Conservation (phyloP, 2,888 invertebrate species). For the Teleogryllus oceanicus region DNA sequence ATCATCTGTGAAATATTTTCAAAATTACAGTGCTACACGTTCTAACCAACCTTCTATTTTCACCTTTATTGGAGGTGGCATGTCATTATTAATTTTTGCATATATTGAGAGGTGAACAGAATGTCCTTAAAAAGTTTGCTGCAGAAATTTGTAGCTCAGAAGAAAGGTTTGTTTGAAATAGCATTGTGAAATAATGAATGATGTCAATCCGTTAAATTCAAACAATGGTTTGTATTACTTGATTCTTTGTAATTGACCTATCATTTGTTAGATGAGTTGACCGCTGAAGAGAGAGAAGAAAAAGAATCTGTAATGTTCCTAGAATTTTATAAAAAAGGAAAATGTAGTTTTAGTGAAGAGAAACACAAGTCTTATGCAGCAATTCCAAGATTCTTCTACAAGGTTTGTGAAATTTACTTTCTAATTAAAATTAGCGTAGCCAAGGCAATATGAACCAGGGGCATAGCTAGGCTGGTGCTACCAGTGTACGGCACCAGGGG, state of each 20-base stretch:
- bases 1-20: no score
- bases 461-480: no score
- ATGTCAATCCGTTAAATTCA: no score
- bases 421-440: neutral
- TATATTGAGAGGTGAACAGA: neutral
- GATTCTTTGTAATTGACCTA: neutral
- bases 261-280: neutral
- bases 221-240: no score
- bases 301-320: conserved; percentile 57
- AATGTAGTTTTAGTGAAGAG: conserved; percentile 38
- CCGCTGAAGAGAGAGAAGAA: conserved; percentile 39
- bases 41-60: no score
- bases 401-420: conserved; percentile 44
- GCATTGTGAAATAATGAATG: neutral
- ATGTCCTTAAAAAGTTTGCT: neutral
- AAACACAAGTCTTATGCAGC: conserved; percentile 21
- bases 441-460: neutral
- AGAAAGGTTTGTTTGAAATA: conserved; percentile 25
- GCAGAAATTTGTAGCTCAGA: neutral
- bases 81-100: no score
- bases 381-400: conserved; percentile 47
- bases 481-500: no score
- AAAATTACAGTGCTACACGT: no score
- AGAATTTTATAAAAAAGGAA: conserved; percentile 51
- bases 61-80: no score